phyloP scores from a whole-genome alignment of 2,113 vertebrate species.

The Peromyscus leucopus region DNA sequence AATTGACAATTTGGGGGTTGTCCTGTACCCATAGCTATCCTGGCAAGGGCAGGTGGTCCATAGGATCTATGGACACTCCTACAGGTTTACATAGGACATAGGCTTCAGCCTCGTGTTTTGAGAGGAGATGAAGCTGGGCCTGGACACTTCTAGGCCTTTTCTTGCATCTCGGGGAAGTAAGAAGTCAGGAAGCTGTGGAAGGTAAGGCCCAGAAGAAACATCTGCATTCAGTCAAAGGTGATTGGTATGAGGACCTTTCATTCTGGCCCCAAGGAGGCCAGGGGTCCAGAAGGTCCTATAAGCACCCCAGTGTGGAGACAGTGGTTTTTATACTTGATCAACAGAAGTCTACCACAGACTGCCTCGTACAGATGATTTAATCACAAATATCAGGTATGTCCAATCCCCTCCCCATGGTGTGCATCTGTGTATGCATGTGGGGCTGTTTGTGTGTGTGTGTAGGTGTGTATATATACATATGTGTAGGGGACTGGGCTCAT shows the following conservation, averaged over 20 bases:
- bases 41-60: not conserved
- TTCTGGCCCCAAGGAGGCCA: not conserved
- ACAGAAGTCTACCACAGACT: not conserved
- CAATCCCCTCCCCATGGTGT: not conserved
- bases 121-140: not conserved
- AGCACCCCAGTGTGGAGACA: not conserved
- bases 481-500: not conserved
- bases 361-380: not conserved
- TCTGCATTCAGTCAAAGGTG: not conserved
- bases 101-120: not conserved
- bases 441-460: not conserved
- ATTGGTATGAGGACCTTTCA: not conserved
- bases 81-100: not conserved
- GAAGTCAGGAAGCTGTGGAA: not conserved
- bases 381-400: not conserved
- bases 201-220: not conserved
- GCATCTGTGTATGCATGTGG: not conserved
- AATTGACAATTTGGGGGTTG: not conserved
- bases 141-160: not conserved
- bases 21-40: not conserved
- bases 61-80: not conserved
- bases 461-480: not conserved
- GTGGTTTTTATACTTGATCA: not conserved
- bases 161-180: not conserved
- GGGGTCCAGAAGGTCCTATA: not conserved